These are phyloP conservation scores for Enteromius unitaeniatus DNA, from an alignment of 2,797 vertebrate genomes.

Conservation along the genomic window DNA sequence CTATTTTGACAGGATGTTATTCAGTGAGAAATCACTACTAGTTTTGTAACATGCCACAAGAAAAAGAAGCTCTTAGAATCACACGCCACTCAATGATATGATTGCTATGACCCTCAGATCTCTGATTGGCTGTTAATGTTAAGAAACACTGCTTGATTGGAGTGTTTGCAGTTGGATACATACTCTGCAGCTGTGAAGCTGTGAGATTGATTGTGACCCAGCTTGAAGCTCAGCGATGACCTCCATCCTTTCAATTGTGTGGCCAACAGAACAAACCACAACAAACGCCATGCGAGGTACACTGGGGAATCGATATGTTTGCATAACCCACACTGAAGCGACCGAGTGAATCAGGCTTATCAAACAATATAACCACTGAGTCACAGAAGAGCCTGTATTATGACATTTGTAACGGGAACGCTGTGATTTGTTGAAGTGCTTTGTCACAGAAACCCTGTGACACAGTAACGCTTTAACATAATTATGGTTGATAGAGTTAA, in stretches of 20 bases:
- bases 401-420: constrained; percentile 2
- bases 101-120: background rate
- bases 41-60: background rate
- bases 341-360: background rate
- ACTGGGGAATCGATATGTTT: constrained; percentile 7
- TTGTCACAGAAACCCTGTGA: constrained; percentile 21
- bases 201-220: constrained; percentile 10
- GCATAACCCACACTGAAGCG: constrained; percentile 3
- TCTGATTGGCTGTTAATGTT: constrained; percentile 3
- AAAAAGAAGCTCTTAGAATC: background rate
- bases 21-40: background rate
- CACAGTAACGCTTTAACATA: background rate
- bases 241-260: constrained; percentile 12
- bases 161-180: background rate
- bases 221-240: constrained; percentile 5
- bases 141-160: background rate
- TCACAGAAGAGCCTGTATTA: constrained; percentile 8
- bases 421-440: background rate
- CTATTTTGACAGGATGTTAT: background rate
- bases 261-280: constrained; percentile 21
- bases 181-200: background rate
- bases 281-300: constrained; percentile 5
- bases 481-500: constrained; percentile 7
- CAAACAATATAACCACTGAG: background rate
- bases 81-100: background rate